Evolutionary conservation across 2,888 invertebrate genomes (phyloP), one percentile per base, ranked within the genome.

Genomic region (Clunio marinus): DNA sequence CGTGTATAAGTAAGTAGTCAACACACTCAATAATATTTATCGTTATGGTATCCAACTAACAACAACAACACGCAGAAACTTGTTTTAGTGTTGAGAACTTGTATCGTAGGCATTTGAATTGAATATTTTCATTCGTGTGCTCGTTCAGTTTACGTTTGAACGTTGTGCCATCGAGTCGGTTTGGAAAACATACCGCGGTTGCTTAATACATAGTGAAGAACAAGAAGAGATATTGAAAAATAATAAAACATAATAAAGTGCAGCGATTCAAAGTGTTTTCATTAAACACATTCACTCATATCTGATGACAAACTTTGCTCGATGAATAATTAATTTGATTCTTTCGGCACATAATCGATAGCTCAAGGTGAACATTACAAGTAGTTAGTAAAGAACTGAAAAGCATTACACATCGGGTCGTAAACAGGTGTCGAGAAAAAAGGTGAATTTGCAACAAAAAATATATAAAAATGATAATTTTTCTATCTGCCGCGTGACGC

Each of bases 81-180:
- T 55, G n/a, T n/a, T n/a, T n/a, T 10, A 32, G 32, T 10, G 10
- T 10, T 4, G 20, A 55, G 25, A 57, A 57, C 57, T 57, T 15
- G 27, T 57, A 27, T 51, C 51, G 22, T 4, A 4, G 25, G 5
- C 20, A 20, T 15, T 7, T 51, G 4, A 22, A 25, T 17, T 22
- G n/a, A 22, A 51, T 17, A 22, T 41, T 20, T 45, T 27, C 10
- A 13, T 15, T 25, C 46, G 37, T 63, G 45, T 63, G 45, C 20
- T 20, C 27, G 37, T 46, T 63, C 46, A 63, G 63, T 63, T 45
- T 46, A 15, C 24, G 45, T 45, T 46, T 46, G 13, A 41, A 13
- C 41, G 22, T 63, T 46, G 63, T 63, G 46, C 63, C 63, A 63
- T 63, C 17, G 5, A 63, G 63, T 63, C 17, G 45, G 25, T 57